Evolutionary conservation across 2,888 invertebrate species (phyloP).

Genomic region (Drosophila fungiperda): DNA sequence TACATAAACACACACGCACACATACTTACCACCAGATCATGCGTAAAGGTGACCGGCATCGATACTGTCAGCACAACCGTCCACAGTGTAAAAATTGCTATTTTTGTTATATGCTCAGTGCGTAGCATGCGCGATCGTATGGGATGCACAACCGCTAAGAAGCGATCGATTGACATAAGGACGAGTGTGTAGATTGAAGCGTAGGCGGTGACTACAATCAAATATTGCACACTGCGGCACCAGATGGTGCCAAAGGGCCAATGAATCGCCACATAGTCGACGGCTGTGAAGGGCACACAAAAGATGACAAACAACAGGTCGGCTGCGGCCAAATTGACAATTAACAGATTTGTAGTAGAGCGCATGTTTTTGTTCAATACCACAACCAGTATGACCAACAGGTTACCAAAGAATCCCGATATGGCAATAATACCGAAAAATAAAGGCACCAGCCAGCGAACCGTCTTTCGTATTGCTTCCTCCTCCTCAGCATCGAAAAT

Average conservation of each 20-base stretch:
- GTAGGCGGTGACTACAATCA: conserved; percentile 95
- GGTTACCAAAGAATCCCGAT: conserved; percentile 94
- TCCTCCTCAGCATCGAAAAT: conserved; percentile 16
- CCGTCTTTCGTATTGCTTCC: conserved; percentile 55
- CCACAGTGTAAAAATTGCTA: conserved; percentile 92
- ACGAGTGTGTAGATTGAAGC: conserved; percentile 97
- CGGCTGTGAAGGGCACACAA: conserved; percentile 97
- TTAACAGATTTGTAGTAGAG: conserved; percentile 96
- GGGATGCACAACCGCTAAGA: conserved; percentile 96
- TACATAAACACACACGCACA: neutral
- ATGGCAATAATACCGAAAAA: conserved; percentile 94
- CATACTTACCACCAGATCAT: conserved; percentile 88
- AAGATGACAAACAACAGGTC: conserved; percentile 96
- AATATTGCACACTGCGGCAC: conserved; percentile 95
- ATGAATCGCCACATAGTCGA: conserved; percentile 92
- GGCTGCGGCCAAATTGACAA: conserved; percentile 94
- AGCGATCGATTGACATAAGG: conserved; percentile 96
- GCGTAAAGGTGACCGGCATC: conserved; percentile 90
- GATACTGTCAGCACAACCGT: conserved; percentile 90
- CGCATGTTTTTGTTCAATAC: conserved; percentile 95
- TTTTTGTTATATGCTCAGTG: conserved; percentile 91
- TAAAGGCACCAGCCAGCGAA: conserved; percentile 89
- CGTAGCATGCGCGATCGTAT: conserved; percentile 93
- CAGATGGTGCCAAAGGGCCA: conserved; percentile 96
- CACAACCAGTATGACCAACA: conserved; percentile 94